Percentiles rank a stretch among this genome's conserved stretches.
Conservation (phyloP, 2,888 invertebrate genomes). For the Drosophila helvetica region DNA sequence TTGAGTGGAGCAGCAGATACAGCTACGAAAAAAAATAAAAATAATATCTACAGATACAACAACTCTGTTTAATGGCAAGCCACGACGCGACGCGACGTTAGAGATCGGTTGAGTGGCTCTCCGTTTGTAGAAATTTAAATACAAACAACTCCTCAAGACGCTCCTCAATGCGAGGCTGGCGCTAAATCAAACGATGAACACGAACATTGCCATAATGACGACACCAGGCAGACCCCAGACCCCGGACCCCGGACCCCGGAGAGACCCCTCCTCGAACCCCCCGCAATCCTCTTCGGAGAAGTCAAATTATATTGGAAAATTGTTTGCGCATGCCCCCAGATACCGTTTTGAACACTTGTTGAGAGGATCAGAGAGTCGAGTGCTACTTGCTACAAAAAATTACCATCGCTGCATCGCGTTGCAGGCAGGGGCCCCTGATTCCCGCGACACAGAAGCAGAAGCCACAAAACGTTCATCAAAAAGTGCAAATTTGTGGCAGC, state of each 20-base stretch:
- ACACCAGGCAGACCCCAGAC: slow-evolving; percentile 44
- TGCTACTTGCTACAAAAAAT: slow-evolving; percentile 58
- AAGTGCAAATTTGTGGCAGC: slow-evolving; percentile 74
- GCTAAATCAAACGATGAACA: slow-evolving; percentile 77
- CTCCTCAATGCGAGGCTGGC: slow-evolving; percentile 52
- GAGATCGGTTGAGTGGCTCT: slow-evolving; percentile 3
- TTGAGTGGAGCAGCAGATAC: slow-evolving; percentile 59
- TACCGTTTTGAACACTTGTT: slow-evolving; percentile 61
- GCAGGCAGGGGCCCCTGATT: slow-evolving; percentile 54
- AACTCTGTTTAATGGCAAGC: slow-evolving; percentile 73
- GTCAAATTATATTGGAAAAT: slow-evolving; percentile 68
- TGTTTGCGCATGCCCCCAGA: slow-evolving; percentile 42
- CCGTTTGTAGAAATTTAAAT: slow-evolving; percentile 61
- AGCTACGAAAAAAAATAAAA: slow-evolving; percentile 4
- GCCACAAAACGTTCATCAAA: slow-evolving; percentile 42
- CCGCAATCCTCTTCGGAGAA: slow-evolving; percentile 13
- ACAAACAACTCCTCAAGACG: slow-evolving; percentile 48
- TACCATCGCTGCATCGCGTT: slow-evolving; percentile 61
- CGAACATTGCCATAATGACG: slow-evolving; percentile 80
- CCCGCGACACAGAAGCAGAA: slow-evolving; percentile 48
- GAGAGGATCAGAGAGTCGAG: slow-evolving; percentile 50
- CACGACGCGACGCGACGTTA: slow-evolving; percentile 16
- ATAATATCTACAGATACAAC: slow-evolving; percentile 37
- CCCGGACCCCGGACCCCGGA: slow-evolving; percentile 21
- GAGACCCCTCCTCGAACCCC: slow-evolving; percentile 24